A percentile compares a stretch with the other conserved stretches of the same genome.
Evolutionary conservation across 2,113 vertebrate genomes (phyloP).

Genomic region (Xiphophorus maculatus): DNA sequence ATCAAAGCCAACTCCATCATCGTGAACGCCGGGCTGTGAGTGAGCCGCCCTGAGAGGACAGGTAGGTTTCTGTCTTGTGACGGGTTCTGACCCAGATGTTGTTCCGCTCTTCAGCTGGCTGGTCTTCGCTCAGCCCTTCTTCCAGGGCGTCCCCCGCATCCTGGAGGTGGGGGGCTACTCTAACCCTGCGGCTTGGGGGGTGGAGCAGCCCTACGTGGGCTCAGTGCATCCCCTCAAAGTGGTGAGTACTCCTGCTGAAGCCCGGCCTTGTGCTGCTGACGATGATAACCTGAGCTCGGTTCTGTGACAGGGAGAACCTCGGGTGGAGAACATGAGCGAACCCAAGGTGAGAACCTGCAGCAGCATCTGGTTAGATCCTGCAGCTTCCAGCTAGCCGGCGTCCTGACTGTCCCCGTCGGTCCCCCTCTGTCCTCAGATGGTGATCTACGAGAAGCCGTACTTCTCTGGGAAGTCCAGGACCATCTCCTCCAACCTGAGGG

Average conservation of each 20-base stretch:
- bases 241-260: slow-evolving; percentile 62
- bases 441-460: slow-evolving; percentile 85
- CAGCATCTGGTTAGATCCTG: not conserved
- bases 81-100: not conserved
- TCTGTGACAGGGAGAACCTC: slow-evolving; percentile 85
- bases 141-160: slow-evolving; percentile 85
- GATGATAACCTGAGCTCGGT: not conserved
- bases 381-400: not conserved
- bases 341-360: slow-evolving; percentile 82
- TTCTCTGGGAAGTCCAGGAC: slow-evolving; percentile 87
- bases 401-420: not conserved
- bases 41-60: not conserved
- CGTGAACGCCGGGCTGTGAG: slow-evolving; percentile 93
- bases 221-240: slow-evolving; percentile 91
- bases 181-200: slow-evolving; percentile 87
- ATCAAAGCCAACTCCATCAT: slow-evolving; percentile 88
- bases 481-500: slow-evolving; percentile 82
- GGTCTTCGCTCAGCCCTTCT: slow-evolving; percentile 89
- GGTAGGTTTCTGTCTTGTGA: not conserved
- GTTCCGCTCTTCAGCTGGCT: slow-evolving; percentile 85
- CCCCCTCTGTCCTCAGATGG: slow-evolving; percentile 72
- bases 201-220: slow-evolving; percentile 83
- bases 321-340: slow-evolving; percentile 86
- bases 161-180: slow-evolving; percentile 91
- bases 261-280: no score